Conservation (phyloP, 2,113 vertebrate genomes). For the Sturnus vulgaris region DNA sequence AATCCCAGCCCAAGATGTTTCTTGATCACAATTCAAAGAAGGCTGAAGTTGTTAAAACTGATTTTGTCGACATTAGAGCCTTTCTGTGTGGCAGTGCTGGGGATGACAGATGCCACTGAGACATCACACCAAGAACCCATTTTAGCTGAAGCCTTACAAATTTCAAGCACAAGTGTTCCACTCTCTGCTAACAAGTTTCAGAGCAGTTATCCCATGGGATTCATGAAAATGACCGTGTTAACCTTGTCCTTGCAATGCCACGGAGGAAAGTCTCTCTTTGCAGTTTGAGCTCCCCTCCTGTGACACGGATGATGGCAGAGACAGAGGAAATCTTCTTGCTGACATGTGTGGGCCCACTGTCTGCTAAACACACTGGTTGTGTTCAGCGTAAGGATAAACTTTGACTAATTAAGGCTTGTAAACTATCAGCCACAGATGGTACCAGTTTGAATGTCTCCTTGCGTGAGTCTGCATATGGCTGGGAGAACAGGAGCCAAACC, state of each 20-base stretch:
- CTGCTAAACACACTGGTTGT: constrained; percentile 59
- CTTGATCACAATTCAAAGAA: background rate
- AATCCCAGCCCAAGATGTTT: background rate
- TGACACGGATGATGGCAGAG: constrained; percentile 20
- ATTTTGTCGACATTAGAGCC: background rate
- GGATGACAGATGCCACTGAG: background rate
- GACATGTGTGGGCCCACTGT: constrained; percentile 57
- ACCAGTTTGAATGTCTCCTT: constrained; percentile 27
- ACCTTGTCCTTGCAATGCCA: background rate
- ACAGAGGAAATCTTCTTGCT: constrained; percentile 34
- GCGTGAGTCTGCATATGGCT: constrained; percentile 20
- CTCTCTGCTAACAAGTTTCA: background rate
- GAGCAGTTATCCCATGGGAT: background rate
- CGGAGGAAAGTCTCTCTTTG: background rate
- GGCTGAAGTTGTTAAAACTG: background rate
- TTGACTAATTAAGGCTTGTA: constrained; percentile 64
- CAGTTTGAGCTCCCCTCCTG: background rate
- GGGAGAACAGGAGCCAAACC: constrained; percentile 18
- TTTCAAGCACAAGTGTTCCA: background rate
- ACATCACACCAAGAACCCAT: background rate
- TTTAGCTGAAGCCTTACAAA: background rate
- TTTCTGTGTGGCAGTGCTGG: background rate
- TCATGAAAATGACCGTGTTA: background rate
- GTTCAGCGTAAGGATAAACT: constrained; percentile 62
- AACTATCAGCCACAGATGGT: constrained; percentile 60